Evolutionary conservation across 2,113 vertebrate genomes (phyloP).

Genomic region (Camelus bactrianus): DNA sequence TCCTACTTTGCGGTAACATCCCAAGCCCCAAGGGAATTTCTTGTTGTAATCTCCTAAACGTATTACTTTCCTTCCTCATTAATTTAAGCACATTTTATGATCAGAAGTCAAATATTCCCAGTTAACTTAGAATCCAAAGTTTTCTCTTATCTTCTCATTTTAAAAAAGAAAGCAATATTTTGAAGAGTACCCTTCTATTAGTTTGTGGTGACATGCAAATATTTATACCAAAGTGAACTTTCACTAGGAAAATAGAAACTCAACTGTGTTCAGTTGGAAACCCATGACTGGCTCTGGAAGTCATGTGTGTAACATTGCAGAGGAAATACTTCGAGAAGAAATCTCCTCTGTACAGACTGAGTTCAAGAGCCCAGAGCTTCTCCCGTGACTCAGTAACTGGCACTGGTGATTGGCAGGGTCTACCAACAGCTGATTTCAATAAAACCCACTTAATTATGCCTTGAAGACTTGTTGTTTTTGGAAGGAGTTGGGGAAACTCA

Average conservation of each 20-base stretch:
- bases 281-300: neutral
- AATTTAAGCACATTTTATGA: neutral
- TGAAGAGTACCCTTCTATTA: neutral
- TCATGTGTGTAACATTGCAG: neutral
- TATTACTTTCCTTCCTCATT: neutral
- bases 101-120: neutral
- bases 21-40: neutral
- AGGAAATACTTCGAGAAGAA: neutral
- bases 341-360: neutral
- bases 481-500: constrained; percentile 18
- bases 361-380: neutral
- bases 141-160: neutral
- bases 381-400: neutral
- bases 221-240: neutral
- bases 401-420: neutral
- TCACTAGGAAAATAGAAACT: neutral
- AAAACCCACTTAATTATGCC: neutral
- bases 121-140: constrained; percentile 19
- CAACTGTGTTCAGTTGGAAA: neutral
- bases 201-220: constrained; percentile 25
- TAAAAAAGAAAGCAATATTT: constrained; percentile 1
- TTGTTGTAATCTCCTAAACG: neutral
- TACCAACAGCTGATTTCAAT: constrained; percentile 42
- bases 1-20: neutral
- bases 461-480: constrained; percentile 27